A percentile compares a stretch with the other conserved stretches of the same genome.
These are phyloP conservation scores for Polypedilum vanderplanki DNA, from an alignment of 1,140 invertebrate genomes.

Conservation along the genomic window DNA sequence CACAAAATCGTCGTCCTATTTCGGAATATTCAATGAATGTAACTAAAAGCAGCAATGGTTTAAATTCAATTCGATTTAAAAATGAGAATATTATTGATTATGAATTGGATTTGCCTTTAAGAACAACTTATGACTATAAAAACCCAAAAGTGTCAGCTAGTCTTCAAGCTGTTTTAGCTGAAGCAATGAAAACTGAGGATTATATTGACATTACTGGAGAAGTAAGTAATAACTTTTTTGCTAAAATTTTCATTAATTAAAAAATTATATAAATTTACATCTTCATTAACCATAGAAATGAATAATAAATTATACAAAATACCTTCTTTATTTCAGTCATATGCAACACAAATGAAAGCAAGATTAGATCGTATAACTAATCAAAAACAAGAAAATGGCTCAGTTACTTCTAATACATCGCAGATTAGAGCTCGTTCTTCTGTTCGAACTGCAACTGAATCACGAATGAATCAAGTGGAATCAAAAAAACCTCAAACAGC, in stretches of 20 bases:
- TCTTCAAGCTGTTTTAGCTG: conserved; percentile 65
- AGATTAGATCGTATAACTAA: conserved; percentile 43
- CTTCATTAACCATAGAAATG: too few relatives aligned
- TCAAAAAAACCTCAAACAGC: conserved; percentile 42
- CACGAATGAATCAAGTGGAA: neutral
- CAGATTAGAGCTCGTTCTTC: conserved; percentile 32
- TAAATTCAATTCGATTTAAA: conserved; percentile 53
- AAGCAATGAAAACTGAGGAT: conserved; percentile 62
- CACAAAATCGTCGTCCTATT: conserved; percentile 57
- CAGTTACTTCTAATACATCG: conserved; percentile 38
- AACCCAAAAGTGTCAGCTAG: conserved; percentile 62
- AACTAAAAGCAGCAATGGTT: conserved; percentile 46
- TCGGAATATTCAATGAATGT: conserved; percentile 65
- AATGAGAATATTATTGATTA: conserved; percentile 78
- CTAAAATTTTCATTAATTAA: too few relatives aligned
- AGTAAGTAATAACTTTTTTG: too few relatives aligned
- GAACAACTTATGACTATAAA: conserved; percentile 74
- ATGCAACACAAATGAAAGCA: conserved; percentile 35
- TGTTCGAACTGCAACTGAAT: conserved; percentile 2
- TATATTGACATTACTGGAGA: conserved; percentile 54
- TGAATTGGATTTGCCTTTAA: conserved; percentile 69
- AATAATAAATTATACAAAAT: neutral
- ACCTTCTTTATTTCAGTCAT: conserved; percentile 29
- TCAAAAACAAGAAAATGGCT: conserved; percentile 33
- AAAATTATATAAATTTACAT: too few relatives aligned